Conservation (phyloP, 2,888 invertebrate species). For the Neoitamus cyanurus region DNA sequence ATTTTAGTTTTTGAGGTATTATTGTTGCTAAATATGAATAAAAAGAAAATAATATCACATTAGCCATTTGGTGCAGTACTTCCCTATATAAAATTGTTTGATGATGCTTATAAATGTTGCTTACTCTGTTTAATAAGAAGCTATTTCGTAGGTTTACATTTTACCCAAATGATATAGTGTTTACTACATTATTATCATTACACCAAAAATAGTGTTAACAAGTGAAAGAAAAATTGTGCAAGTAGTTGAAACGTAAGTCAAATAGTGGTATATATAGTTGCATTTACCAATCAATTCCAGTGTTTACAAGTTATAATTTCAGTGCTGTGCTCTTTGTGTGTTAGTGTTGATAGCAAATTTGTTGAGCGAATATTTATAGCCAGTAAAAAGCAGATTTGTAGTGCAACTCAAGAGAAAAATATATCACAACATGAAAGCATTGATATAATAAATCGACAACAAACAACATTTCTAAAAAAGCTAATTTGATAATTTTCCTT, state of each 20-base stretch:
- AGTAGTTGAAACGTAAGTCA: neutral
- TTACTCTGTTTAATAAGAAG: neutral
- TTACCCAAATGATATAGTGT: neutral
- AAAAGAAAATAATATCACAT: no score
- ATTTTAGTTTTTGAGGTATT: no score
- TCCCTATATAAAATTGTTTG: neutral
- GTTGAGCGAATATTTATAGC: conserved; percentile 41
- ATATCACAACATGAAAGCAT: neutral
- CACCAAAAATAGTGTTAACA: conserved; percentile 3
- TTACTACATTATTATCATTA: neutral
- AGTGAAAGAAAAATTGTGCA: neutral
- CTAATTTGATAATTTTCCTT: conserved; percentile 43
- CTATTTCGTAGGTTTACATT: neutral
- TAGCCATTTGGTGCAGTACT: neutral
- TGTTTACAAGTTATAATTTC: conserved; percentile 28
- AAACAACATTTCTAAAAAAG: conserved; percentile 17
- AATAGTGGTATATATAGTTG: conserved; percentile 11
- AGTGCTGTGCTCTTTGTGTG: conserved; percentile 13
- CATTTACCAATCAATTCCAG: conserved; percentile 6
- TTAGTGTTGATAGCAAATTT: conserved; percentile 45
- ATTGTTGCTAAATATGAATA: no score
- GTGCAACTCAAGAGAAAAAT: conserved; percentile 48
- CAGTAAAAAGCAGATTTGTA: neutral
- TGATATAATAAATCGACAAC: neutral
- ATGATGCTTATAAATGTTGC: neutral